Evolutionary conservation across 2,888 invertebrate species (phyloP).

Genomic region (Himalopsyche anomala): DNA sequence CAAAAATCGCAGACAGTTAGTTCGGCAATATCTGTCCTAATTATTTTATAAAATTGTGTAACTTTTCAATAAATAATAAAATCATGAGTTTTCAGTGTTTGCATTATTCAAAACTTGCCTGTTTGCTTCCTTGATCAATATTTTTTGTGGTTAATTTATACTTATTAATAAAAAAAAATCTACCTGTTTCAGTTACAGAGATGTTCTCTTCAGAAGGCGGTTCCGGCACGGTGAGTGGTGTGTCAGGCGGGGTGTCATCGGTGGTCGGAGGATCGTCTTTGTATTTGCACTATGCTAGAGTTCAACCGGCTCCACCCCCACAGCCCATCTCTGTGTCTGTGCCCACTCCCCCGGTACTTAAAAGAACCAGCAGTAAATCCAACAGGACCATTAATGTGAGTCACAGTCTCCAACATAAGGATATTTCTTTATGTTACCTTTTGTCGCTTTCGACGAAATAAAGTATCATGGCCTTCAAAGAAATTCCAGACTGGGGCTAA

Average conservation of each 20-base stretch:
- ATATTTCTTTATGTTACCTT: too few relatives aligned
- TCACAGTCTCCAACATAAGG: background rate
- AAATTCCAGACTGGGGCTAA: too few relatives aligned
- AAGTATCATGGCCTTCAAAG: too few relatives aligned
- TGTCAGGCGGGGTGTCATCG: conserved; percentile 70
- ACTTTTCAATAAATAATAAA: background rate
- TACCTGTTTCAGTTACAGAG: conserved; percentile 53
- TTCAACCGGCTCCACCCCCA: conserved; percentile 67
- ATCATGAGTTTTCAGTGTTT: too few relatives aligned
- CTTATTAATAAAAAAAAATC: too few relatives aligned
- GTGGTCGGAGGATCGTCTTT: conserved; percentile 68
- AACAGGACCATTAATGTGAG: conserved; percentile 50
- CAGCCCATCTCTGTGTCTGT: conserved; percentile 45
- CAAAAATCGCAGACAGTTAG: too few relatives aligned
- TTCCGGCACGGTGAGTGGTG: conserved; percentile 68
- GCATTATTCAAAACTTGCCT: too few relatives aligned
- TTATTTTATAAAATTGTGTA: background rate
- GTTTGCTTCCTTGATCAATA: too few relatives aligned
- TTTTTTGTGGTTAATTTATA: too few relatives aligned
- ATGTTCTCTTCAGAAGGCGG: conserved; percentile 69
- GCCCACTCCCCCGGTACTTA: background rate
- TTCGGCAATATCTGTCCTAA: too few relatives aligned
- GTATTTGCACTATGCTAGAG: conserved; percentile 59
- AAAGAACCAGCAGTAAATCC: background rate
- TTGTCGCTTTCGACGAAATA: too few relatives aligned